Conservation (phyloP, 1,140 invertebrate genomes). For the Drosophila eugracilis region DNA sequence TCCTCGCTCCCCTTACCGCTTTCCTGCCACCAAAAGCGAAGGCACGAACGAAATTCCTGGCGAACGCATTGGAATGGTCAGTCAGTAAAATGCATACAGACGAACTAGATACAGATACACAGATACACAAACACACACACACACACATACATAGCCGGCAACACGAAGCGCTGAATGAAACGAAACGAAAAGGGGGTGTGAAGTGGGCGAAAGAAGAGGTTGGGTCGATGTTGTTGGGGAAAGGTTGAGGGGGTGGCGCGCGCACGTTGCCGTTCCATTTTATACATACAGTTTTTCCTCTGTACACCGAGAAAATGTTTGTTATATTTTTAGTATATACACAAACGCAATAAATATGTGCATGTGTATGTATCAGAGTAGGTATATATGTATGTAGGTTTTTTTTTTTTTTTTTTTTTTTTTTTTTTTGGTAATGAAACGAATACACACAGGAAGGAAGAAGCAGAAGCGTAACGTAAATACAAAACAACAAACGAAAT, state of each 20-base stretch:
- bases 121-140: constrained; percentile 25
- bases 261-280: constrained; percentile 46
- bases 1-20: constrained; percentile 4
- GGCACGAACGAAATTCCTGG: constrained; percentile 41
- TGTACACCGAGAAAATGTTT: constrained; percentile 54
- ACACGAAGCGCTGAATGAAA: constrained; percentile 50
- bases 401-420: constrained; percentile 9
- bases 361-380: constrained; percentile 29
- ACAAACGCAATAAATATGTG: constrained; percentile 10
- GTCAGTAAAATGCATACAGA: constrained; percentile 22
- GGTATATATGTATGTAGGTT: too few relatives aligned
- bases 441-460: constrained; percentile 35
- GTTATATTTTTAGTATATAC: constrained; percentile 43
- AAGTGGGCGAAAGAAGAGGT: neutral
- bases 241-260: constrained; percentile 17
- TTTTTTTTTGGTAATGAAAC: constrained; percentile 40
- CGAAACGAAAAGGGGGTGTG: constrained; percentile 41
- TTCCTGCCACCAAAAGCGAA: neutral
- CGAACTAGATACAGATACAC: constrained; percentile 29
- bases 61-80: constrained; percentile 51
- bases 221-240: neutral
- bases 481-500: constrained; percentile 50
- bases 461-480: constrained; percentile 64
- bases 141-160: constrained; percentile 26
- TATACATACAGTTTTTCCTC: constrained; percentile 38